Base-by-base conservation (phyloP, 2,113 vertebrate genomes). In the Motacilla tschutschensis region DNA sequence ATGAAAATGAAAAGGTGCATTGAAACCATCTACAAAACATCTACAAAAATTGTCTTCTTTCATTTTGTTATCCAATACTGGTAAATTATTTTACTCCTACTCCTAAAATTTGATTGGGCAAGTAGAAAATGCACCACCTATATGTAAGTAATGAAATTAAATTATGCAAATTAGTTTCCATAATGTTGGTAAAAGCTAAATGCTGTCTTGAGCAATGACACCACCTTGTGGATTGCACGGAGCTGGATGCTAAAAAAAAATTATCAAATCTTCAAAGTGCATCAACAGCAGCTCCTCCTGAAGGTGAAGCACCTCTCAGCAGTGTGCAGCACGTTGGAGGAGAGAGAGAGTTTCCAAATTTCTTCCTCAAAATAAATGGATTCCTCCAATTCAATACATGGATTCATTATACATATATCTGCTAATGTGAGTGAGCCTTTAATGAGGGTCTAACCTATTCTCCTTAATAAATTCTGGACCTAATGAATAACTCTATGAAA, bases 261-360 rank as follows among this genome's bases (percentile, higher is more conserved):
- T 25, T 50, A 28, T 6, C 4, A 38, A 21, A 7, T 51, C 33
- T 69, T 76, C 41, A 35, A 21, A 5, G 0, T 38, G 12, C 11
- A 46, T 35, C 50, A 79, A 20, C 14, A 85, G 20, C 3, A 8
- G 16, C 9, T 77, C 13, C 12, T 20, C 4, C 17, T 38, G 71
- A 80, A 66, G 2, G 12, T 0, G 3, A 24, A 91, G 29, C 12
- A 78, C 17, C 4, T 85, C 11, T 60, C 36, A 69, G 43, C 0
- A 0, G 13, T 17, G 3, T 57, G 19, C 33, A 79, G 14, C 26
- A 38, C 1, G 0, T 9, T 57, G 44, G 11, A 17, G 33, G 33
- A 12, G 33, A 72, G 33, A 86, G 65, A 29, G 10, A 48, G 4
- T 41, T 79, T 21, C 29, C 55, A 60, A 77, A 65, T 3, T 26